phyloP scores from a whole-genome alignment of 2,888 invertebrate species.

The Rhagium mordax region DNA sequence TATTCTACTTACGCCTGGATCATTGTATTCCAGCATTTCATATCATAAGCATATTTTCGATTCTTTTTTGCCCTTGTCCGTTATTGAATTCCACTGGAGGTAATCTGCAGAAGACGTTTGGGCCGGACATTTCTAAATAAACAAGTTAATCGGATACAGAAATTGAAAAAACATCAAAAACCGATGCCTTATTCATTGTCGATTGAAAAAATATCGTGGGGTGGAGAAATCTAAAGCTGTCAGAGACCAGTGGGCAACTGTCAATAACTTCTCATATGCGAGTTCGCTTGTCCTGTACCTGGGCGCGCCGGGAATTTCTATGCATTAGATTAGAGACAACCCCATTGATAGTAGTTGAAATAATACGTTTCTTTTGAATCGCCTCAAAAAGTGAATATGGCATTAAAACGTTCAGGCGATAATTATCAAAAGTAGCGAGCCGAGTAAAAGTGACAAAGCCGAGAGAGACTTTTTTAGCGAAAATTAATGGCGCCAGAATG shows the following conservation, averaged over 20 bases:
- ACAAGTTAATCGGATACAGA: constrained; percentile 67
- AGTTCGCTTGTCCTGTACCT: background rate
- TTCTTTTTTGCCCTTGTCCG: constrained; percentile 4
- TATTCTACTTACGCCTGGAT: background rate
- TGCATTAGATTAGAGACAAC: too few species aligned
- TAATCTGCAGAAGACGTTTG: constrained; percentile 53
- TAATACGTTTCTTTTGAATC: too few species aligned
- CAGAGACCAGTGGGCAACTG: constrained; percentile 64
- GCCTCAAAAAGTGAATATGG: too few species aligned
- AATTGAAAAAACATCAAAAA: constrained; percentile 66
- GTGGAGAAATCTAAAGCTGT: constrained; percentile 61
- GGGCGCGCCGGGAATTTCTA: background rate
- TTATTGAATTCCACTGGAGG: constrained; percentile 14
- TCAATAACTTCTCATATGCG: constrained; percentile 55
- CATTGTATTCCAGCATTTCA: background rate
- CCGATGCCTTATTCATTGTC: constrained; percentile 61
- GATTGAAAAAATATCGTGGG: constrained; percentile 58
- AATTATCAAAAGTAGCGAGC: too few species aligned
- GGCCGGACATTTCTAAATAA: constrained; percentile 63
- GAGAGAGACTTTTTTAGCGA: background rate
- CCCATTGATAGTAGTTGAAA: too few species aligned
- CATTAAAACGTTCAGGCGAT: too few species aligned
- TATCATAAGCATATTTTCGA: constrained; percentile 21
- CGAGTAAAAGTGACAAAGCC: too few species aligned
- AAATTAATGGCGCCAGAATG: constrained; percentile 6